These are phyloP conservation scores for Oscheius sp. DNA, from an alignment of 2,888 invertebrate species.

Conservation along the genomic window DNA sequence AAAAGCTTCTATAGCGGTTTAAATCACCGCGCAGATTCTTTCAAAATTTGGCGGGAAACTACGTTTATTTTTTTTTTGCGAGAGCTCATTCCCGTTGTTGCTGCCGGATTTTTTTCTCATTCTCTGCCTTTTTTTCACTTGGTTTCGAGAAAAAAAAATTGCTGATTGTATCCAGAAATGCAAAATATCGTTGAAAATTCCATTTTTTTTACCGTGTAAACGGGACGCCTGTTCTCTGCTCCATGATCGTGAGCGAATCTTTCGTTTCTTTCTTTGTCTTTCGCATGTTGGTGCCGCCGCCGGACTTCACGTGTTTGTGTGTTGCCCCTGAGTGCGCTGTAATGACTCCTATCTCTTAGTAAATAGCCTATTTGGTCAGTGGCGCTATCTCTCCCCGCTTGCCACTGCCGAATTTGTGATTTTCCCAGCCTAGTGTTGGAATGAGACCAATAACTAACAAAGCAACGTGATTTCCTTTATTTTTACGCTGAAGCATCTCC, in stretches of 20 bases:
- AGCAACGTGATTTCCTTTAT: neutral
- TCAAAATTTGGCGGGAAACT: too few species aligned
- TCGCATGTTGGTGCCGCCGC: conserved; percentile 9
- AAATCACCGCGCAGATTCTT: too few species aligned
- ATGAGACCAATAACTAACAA: neutral
- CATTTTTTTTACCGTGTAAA: too few species aligned
- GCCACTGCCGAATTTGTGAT: neutral
- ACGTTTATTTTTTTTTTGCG: too few species aligned
- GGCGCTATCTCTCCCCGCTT: conserved; percentile 14
- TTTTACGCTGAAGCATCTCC: neutral
- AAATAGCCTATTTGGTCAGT: conserved; percentile 28
- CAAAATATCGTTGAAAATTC: too few species aligned
- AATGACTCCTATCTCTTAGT: conserved; percentile 11
- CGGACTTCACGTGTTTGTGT: conserved; percentile 8
- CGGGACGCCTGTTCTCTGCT: neutral
- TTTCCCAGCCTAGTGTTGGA: neutral
- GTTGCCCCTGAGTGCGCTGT: conserved; percentile 21
- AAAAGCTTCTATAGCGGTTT: too few species aligned
- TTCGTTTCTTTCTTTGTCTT: neutral
- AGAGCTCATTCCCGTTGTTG: too few species aligned
- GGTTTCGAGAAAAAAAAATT: too few species aligned
- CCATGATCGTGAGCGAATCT: neutral
- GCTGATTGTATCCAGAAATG: too few species aligned
- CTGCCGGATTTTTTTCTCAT: too few species aligned
- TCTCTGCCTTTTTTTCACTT: too few species aligned